These are phyloP conservation scores for Andrena flavipes DNA, from an alignment of 2,888 invertebrate genomes.

Conservation along the genomic window DNA sequence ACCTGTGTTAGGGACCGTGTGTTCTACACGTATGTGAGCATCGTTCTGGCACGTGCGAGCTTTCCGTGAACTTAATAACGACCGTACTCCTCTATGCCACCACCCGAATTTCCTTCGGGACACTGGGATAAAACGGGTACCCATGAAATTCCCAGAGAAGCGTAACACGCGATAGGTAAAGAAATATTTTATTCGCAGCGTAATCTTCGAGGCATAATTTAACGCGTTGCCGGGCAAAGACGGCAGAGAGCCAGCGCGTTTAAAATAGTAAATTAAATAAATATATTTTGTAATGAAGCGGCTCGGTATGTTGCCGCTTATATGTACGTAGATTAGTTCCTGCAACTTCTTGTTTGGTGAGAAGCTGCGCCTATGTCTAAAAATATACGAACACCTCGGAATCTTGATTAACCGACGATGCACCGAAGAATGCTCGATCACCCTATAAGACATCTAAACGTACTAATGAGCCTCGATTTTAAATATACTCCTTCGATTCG, in stretches of 20 bases:
- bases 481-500: too few species aligned
- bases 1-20: conserved; percentile 76
- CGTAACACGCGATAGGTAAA: not conserved
- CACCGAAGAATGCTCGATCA: not conserved
- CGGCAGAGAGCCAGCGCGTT: conserved; percentile 10
- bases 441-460: too few species aligned
- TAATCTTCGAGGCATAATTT: not conserved
- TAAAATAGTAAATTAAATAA: conserved; percentile 20
- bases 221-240: not conserved
- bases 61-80: conserved; percentile 49
- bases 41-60: conserved; percentile 66
- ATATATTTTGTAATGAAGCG: not conserved
- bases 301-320: not conserved
- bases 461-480: too few species aligned
- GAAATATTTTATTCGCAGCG: not conserved
- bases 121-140: not conserved
- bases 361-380: not conserved
- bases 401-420: not conserved
- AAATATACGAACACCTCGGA: not conserved
- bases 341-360: not conserved
- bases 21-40: conserved; percentile 49
- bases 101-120: not conserved
- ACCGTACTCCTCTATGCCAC: conserved; percentile 9
- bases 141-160: not conserved
- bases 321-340: not conserved